Base-by-base conservation (phyloP, 1,140 invertebrate genomes). In the Pseudoatta argentina region DNA sequence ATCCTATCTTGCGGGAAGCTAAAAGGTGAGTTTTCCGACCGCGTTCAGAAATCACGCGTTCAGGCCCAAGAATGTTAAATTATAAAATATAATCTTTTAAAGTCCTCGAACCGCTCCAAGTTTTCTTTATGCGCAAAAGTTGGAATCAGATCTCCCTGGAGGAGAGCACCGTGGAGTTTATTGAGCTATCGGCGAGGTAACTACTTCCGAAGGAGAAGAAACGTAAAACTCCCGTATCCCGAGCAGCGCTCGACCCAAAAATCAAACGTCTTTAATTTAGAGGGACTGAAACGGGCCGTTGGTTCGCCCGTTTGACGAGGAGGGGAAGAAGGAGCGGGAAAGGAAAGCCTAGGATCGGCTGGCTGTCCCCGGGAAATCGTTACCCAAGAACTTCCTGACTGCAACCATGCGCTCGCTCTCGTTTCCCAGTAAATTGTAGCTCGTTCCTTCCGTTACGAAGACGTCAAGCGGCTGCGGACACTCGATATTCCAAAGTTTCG, bases 21-120 rank as follows among this genome's bases (percentile, higher is more conserved):
- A 34, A 34, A 34, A 55, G 39, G 6, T 10, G 79, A 30, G 14
- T 51, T 61, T 51, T 48, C 14, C 8, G 39, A 83, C 55, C 79
- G 55, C 39, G 55, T 21, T 21, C 39, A 27, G 57, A 75, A 63
- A 75, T 83, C 55, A 81, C 48, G 53, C 27, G 57, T 3, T 44
- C 12, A 8, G 24, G 18, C 24, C 8, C 53, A 69, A 55, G 21
- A 85, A 66, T 64, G 61, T 85, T 66, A 53, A 73, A 85, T 85
- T 78, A 85, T 85, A 78, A 85, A 85, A 85, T 85, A 78, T 85
- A 85, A 78, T 85, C 82, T 57, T 53, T 78, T 76, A 85, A 85
- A 78, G 59, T 66, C 51, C 75, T 51, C n/a, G 14, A 39, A 59
- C 21, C 44, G 63, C 59, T 44, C 61, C 16, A 85, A 85, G 72